These are phyloP conservation scores for Magallana gigas DNA, from an alignment of 1,140 invertebrate species.

Conservation along the genomic window DNA sequence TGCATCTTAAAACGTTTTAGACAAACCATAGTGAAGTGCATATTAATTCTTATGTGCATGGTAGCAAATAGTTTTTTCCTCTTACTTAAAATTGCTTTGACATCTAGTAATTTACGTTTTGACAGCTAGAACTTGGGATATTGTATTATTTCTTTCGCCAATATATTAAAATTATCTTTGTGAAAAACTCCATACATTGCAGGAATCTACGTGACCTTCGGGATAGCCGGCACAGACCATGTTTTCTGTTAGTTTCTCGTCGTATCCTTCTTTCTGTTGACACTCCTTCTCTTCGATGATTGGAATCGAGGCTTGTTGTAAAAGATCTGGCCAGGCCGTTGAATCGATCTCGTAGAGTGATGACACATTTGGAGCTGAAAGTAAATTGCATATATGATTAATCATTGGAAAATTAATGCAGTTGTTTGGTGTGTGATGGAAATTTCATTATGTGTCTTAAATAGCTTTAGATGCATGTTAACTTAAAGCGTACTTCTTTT, in stretches of 20 bases:
- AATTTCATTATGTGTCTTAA: not conserved
- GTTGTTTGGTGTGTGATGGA: not conserved
- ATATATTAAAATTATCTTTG: too few relatives aligned
- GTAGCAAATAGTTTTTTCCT: too few relatives aligned
- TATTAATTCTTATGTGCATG: too few relatives aligned
- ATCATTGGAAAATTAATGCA: not conserved
- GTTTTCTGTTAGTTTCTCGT: not conserved
- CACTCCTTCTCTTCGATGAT: not conserved
- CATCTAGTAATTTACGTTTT: too few relatives aligned
- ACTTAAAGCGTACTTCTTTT: not conserved
- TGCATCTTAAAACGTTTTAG: too few relatives aligned
- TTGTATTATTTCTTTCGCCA: too few relatives aligned
- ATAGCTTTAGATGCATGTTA: not conserved
- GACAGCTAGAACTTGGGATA: too few relatives aligned
- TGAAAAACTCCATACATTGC: not conserved
- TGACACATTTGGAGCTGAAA: conserved; percentile 12
- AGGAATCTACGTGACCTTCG: not conserved
- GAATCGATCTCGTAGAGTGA: not conserved
- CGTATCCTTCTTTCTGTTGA: conserved; percentile 24
- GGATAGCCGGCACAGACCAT: conserved; percentile 30
- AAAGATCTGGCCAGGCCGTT: not conserved
- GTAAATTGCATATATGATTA: not conserved
- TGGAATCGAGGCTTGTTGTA: conserved; percentile 16
- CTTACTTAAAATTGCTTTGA: too few relatives aligned
- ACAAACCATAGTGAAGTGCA: too few relatives aligned